Evolutionary conservation across 2,888 invertebrate species (phyloP).

Genomic region (Drosophila nr. medialis): DNA sequence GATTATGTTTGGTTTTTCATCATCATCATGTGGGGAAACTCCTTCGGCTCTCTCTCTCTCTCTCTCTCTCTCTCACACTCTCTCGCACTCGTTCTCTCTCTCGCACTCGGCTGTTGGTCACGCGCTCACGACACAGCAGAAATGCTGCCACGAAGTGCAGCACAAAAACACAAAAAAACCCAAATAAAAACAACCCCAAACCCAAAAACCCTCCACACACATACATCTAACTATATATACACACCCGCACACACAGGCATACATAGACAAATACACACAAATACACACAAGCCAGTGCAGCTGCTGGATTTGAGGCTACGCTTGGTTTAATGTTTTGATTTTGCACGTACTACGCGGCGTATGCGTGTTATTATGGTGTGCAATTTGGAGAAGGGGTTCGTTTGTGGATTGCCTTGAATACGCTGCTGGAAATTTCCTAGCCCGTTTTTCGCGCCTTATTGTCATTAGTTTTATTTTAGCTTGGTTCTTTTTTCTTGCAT

Average conservation of each 20-base stretch:
- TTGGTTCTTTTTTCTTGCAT: constrained; percentile 9
- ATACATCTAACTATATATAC: not conserved
- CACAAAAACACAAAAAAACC: constrained; percentile 29
- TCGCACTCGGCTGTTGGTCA: constrained; percentile 54
- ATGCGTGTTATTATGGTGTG: constrained; percentile 64
- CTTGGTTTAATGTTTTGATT: constrained; percentile 73
- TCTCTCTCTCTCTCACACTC: no score
- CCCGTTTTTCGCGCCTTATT: constrained; percentile 65
- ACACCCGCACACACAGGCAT: not conserved
- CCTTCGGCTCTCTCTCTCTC: constrained; percentile 55
- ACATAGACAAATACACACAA: no score
- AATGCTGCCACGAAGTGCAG: constrained; percentile 58
- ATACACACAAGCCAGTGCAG: constrained; percentile 17
- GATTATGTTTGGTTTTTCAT: constrained; percentile 65
- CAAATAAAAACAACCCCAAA: constrained; percentile 45
- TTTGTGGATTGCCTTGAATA: constrained; percentile 39
- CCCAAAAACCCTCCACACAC: not conserved
- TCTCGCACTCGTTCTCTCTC: constrained; percentile 24
- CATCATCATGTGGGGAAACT: constrained; percentile 56
- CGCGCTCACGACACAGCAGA: constrained; percentile 56
- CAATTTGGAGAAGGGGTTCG: not conserved
- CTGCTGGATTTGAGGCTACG: constrained; percentile 51
- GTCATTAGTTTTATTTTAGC: constrained; percentile 51
- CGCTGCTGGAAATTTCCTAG: constrained; percentile 43
- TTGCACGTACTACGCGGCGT: constrained; percentile 65